A percentile compares a stretch with the other conserved stretches of the same genome.
Conservation (phyloP, 64 coral and sea anemone species). For the Astreopora myriophthalma region DNA sequence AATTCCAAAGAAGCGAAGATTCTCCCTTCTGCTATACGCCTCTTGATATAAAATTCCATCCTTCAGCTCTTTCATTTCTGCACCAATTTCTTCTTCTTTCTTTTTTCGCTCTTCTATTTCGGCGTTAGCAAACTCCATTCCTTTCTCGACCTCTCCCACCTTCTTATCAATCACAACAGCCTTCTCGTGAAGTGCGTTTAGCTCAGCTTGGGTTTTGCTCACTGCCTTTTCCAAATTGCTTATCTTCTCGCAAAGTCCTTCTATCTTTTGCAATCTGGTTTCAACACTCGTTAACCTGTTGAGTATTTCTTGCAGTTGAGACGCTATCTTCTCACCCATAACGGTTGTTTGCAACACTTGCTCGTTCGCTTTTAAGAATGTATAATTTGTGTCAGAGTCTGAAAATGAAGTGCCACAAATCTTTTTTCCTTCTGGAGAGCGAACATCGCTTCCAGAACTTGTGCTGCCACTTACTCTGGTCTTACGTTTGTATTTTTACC, state of each 20-base stretch:
- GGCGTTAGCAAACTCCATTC: not conserved
- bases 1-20: not conserved
- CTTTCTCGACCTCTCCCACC: not conserved
- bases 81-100: not conserved
- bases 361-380: too few relatives aligned
- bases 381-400: too few relatives aligned
- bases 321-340: not conserved
- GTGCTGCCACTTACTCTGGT: too few relatives aligned
- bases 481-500: too few relatives aligned
- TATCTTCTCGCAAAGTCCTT: not conserved
- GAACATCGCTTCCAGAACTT: too few relatives aligned
- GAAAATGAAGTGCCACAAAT: too few relatives aligned
- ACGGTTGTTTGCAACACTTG: not conserved
- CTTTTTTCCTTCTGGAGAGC: too few relatives aligned
- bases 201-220: not conserved
- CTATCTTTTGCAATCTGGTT: not conserved
- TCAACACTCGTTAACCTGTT: not conserved
- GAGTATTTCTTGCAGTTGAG: not conserved
- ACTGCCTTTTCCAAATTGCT: not conserved
- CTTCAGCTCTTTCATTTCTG: not conserved
- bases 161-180: not conserved
- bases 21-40: not conserved
- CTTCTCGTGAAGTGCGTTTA: not conserved
- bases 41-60: not conserved
- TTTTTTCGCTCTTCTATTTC: not conserved